Evolutionary conservation across 2,113 vertebrate species (phyloP).

Genomic region (Trematomus loennbergii): DNA sequence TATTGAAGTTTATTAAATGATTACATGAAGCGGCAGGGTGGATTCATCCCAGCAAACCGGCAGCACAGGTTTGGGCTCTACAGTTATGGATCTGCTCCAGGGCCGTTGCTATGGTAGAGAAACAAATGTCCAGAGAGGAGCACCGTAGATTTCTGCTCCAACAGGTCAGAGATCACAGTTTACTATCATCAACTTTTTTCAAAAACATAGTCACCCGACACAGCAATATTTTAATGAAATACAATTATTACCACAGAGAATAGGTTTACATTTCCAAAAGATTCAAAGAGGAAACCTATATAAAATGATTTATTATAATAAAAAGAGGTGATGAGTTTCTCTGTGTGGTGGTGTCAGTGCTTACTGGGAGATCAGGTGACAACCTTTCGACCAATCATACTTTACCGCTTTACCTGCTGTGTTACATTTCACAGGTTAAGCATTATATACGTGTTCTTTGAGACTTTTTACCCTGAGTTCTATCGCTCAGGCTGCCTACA

Average conservation of each 20-base stretch:
- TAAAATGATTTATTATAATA: constrained; percentile 36
- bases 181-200: neutral
- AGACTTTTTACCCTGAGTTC: constrained; percentile 1
- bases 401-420: neutral
- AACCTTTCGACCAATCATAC: neutral
- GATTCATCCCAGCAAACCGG: neutral
- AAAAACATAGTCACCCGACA: neutral
- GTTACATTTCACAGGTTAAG: constrained; percentile 12
- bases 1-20: neutral
- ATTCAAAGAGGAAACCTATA: neutral
- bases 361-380: neutral
- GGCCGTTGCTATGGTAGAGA: neutral
- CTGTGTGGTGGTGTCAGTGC: constrained; percentile 1
- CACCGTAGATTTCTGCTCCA: neutral
- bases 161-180: neutral
- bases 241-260: constrained; percentile 31
- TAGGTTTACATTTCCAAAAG: constrained; percentile 11
- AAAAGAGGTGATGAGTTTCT: constrained; percentile 4
- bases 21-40: neutral
- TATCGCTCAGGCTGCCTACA: constrained; percentile 7
- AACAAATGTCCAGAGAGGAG: neutral
- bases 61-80: neutral
- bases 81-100: neutral
- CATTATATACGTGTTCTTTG: neutral
- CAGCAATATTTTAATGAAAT: neutral